Evolutionary conservation across 2,797 vertebrate genomes (phyloP), one percentile per base, ranked within the genome.

Genomic region (Poeciliopsis turneri): DNA sequence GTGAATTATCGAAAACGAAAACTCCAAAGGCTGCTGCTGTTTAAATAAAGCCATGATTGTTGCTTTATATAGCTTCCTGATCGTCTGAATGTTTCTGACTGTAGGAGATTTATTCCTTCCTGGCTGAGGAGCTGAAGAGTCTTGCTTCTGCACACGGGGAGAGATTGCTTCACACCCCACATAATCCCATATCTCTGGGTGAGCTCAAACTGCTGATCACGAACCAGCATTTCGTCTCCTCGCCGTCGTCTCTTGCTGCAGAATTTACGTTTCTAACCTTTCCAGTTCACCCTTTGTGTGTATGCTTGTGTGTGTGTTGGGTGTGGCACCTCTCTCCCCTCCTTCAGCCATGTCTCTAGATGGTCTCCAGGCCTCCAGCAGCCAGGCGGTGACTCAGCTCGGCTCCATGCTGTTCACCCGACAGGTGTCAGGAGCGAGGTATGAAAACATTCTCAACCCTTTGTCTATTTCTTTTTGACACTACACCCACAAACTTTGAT

Each of bases 391-490:
- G 90, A 99, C 98, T 43, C 97, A 97, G 75, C 96, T 99, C 68
- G 98, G 98, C 90, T 99, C 98, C 77, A 99, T 99, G 98, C 93
- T 99, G 88, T 99, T 99, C 92, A 99, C 97, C 77, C 96, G 98
- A 90, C 98, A 98, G 82, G 98, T 99, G 92, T 99, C 98, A 33
- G 98, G 98, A 89, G 98, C 98, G 83, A 98, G 98, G 98, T 99
- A 89, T 85, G 96, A 74, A 78, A 43, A 20, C 36, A 39, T 66
- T 66, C 20, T 39, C 23, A n/a, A 11, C 39, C 5, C 4, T 69
- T 69, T n/a, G 5, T 12, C 39, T 13, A 25, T 25, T 43, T 69
- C 5, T 15, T 68, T 66, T 23, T 39, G 18, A 7, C 33, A 1
- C 18, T 12, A 23, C 20, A 68, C 41, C 18, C 64, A 68, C 18